Conservation (phyloP, 2,888 invertebrate species). For the Ormyrus thymus region DNA sequence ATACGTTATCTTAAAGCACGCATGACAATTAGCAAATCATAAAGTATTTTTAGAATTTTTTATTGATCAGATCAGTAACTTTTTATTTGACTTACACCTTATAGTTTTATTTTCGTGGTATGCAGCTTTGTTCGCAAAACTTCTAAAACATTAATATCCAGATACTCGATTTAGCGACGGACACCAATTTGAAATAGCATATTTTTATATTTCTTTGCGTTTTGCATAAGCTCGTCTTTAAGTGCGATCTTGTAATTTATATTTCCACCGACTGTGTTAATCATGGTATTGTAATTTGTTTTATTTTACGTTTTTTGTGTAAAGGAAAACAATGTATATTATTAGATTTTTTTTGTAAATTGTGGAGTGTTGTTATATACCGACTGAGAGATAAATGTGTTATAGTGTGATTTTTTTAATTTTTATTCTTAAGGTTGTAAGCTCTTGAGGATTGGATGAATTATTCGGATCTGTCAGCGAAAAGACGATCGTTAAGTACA, state of each 20-base stretch:
- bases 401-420: constrained; percentile 45
- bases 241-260: background rate
- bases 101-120: too few species aligned
- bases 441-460: constrained; percentile 40
- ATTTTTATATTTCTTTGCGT: background rate
- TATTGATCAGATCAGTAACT: too few species aligned
- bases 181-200: background rate
- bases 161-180: background rate
- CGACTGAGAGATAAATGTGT: constrained; percentile 46
- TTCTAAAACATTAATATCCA: too few species aligned
- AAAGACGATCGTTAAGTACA: constrained; percentile 53
- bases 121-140: too few species aligned
- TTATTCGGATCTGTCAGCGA: constrained; percentile 49
- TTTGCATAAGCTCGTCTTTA: background rate
- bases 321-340: constrained; percentile 45
- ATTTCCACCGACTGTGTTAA: constrained; percentile 55
- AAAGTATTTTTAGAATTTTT: too few species aligned
- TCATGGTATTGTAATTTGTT: constrained; percentile 54
- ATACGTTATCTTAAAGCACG: too few species aligned
- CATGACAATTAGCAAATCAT: too few species aligned
- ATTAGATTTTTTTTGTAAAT: constrained; percentile 52
- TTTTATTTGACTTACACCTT: too few species aligned
- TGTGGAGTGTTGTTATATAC: constrained; percentile 47
- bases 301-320: constrained; percentile 41
- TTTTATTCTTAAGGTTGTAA: constrained; percentile 50